These are phyloP conservation scores for Syngnathus floridae DNA, from an alignment of 2,113 vertebrate species.

Conservation along the genomic window DNA sequence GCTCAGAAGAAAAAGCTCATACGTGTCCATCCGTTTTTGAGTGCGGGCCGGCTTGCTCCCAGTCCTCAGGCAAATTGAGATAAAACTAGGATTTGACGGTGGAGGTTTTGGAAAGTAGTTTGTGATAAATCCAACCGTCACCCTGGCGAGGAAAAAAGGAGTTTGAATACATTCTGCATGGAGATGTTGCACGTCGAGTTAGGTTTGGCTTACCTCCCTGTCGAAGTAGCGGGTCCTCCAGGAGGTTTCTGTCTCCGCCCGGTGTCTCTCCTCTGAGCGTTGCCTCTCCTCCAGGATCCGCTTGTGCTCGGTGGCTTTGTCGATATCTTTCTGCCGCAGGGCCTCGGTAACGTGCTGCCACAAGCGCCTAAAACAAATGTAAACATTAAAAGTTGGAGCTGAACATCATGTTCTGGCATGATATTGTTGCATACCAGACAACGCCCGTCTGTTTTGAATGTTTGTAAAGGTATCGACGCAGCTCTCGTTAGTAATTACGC, in stretches of 20 bases:
- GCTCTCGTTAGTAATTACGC: no score
- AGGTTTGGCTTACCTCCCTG: slow-evolving; percentile 73
- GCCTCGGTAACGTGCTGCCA: slow-evolving; percentile 91
- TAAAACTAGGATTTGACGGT: slow-evolving; percentile 54
- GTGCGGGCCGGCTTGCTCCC: slow-evolving; percentile 34
- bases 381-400: no score
- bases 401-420: no score
- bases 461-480: no score
- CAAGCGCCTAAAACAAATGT: slow-evolving; percentile 68
- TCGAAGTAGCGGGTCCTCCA: slow-evolving; percentile 91
- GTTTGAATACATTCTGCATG: background rate
- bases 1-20: slow-evolving; percentile 41
- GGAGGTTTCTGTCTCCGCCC: slow-evolving; percentile 78
- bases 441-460: no score
- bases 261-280: slow-evolving; percentile 84
- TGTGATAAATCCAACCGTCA: slow-evolving; percentile 90
- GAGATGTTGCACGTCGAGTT: background rate
- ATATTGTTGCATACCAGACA: no score
- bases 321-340: slow-evolving; percentile 84
- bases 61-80: slow-evolving; percentile 20
- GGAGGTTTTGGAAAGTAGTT: slow-evolving; percentile 85
- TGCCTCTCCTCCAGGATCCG: slow-evolving; percentile 85
- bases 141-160: slow-evolving; percentile 68
- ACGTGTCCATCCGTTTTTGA: slow-evolving; percentile 18
- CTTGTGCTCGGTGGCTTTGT: slow-evolving; percentile 93